phyloP scores from a whole-genome alignment of 2,888 invertebrate genomes.

The Rhorus exstirpatorius region DNA sequence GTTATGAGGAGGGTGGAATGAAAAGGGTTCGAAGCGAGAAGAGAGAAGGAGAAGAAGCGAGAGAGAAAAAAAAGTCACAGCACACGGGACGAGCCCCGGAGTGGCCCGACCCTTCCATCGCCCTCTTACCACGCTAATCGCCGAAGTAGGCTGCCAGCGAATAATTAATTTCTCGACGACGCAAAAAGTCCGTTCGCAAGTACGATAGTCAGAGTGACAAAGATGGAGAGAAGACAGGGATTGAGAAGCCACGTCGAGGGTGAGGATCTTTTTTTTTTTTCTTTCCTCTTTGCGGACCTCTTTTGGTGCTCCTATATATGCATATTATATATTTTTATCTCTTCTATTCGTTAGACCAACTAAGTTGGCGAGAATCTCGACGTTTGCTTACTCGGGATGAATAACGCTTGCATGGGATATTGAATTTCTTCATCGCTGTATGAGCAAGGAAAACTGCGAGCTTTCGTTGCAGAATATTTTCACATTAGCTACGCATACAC shows the following conservation, averaged over 20 bases:
- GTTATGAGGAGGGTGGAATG: conserved; percentile 44
- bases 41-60: not conserved
- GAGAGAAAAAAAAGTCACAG: conserved; percentile 11
- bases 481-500: not conserved
- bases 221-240: conserved; percentile 18
- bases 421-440: conserved; percentile 52
- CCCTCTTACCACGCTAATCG: conserved; percentile 62
- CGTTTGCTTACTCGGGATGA: conserved; percentile 52
- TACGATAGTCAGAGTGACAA: conserved; percentile 4
- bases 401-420: conserved; percentile 52
- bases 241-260: conserved; percentile 42
- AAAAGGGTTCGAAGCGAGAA: conserved; percentile 24
- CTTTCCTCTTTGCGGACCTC: conserved; percentile 12
- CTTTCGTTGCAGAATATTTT: not conserved
- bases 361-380: conserved; percentile 50
- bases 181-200: conserved; percentile 45
- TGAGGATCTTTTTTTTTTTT: conserved; percentile 35
- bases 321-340: conserved; percentile 13
- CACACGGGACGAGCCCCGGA: conserved; percentile 35
- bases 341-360: conserved; percentile 46
- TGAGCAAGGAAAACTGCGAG: not conserved
- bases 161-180: conserved; percentile 68
- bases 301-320: conserved; percentile 11
- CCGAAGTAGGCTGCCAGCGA: conserved; percentile 62
- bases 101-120: conserved; percentile 47